Base-by-base conservation (phyloP, 2,797 vertebrate species). In the Spinus pinus region DNA sequence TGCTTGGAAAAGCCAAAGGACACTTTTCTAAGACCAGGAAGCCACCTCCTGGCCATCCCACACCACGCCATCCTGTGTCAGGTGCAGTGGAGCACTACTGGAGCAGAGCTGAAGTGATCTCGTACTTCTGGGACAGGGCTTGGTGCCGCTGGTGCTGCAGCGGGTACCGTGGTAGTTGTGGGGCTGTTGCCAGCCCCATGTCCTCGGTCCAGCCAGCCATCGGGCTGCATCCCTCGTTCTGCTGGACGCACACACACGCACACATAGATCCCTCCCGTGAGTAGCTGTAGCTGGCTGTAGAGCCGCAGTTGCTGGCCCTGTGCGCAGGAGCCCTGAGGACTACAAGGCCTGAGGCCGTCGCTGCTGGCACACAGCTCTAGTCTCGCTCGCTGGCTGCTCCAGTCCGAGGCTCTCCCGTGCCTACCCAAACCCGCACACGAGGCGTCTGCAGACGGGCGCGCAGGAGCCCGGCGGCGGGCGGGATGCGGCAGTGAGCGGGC, bases 201-300 rank as follows among this genome's bases (percentile, higher is more conserved):
- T 25, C 13, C 53, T 28, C 4, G 0, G 12, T 24, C 30, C 66
- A 8, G 57, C 27, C 31, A 3, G 57, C 5, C 2, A 1, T 2
- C 6, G 10, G 47, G 56, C 73, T 18, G 69, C 61, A 27, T 22
- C 41, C 28, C 14, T 23, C 3, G 2, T 28, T 44, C 56, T 2
- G 10, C 6, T 2, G 41, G 7, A 21, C 0, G 1, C 13, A 0
- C 24, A 2, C 18, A 2, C 31, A 19, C 18, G 6, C 23, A 24
- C 20, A 13, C 33, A 4, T 3, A 47, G 24, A 6, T 28, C 17
- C 12, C 47, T 47, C 5, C 22, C 1, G 3, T 2, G 14, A 27
- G 15, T 10, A 28, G 33, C 42, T 28, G 28, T 1, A 31, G 66
- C 12, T 18, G 20, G 17, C 5, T 30, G 17, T 5, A 21, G 50